Conservation (phyloP, 1,140 invertebrate genomes). For the Heterodera carotae region DNA sequence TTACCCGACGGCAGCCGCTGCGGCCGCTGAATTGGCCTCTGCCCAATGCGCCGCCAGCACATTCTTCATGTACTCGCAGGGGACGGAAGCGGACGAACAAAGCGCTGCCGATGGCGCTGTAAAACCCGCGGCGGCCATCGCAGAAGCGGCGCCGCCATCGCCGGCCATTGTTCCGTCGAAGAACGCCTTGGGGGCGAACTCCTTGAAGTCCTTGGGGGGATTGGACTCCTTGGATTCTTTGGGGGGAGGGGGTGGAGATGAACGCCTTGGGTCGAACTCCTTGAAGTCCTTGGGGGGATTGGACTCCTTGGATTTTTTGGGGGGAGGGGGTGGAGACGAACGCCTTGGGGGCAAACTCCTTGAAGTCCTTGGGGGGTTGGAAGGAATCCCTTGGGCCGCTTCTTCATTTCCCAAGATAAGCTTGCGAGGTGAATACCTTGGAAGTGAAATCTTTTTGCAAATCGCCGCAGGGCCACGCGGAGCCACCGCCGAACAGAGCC, state of each 20-base stretch:
- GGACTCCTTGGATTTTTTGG: too few species aligned
- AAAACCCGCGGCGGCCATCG: neutral
- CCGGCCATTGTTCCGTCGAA: neutral
- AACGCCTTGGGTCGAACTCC: too few species aligned
- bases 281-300: too few species aligned
- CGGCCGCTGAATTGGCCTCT: constrained; percentile 18
- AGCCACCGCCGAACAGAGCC: neutral
- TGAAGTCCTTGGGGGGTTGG: neutral
- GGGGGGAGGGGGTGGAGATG: neutral
- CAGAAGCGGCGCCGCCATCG: neutral
- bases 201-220: neutral
- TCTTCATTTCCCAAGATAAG: too few species aligned
- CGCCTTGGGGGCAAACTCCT: neutral
- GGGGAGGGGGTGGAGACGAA: too few species aligned
- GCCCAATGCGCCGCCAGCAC: constrained; percentile 41
- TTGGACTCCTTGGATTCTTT: neutral
- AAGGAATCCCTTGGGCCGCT: too few species aligned
- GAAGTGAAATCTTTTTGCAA: neutral
- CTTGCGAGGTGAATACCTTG: neutral
- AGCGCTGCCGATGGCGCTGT: constrained; percentile 9
- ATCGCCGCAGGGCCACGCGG: neutral
- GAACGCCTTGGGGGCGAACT: constrained; percentile 8
- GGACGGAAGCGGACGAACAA: constrained; percentile 15
- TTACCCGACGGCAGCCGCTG: constrained; percentile 18
- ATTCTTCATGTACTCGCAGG: constrained; percentile 44